These are phyloP conservation scores for Triplophysa yarkandensis DNA, from an alignment of 2,797 vertebrate genomes.

Conservation along the genomic window DNA sequence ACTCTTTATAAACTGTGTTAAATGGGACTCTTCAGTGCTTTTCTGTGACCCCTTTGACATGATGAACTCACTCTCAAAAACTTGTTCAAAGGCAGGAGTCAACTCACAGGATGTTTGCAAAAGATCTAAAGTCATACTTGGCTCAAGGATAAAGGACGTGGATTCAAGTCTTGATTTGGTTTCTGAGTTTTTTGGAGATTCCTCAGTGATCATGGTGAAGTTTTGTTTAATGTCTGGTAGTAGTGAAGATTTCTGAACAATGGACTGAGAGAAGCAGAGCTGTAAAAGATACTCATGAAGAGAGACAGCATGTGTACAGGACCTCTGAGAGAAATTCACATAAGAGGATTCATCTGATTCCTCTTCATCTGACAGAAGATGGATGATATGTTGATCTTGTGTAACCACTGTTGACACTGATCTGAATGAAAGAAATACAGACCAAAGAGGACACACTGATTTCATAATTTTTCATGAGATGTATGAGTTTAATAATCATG, in stretches of 20 bases:
- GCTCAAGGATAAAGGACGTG: constrained; percentile 73
- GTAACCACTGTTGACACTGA: constrained; percentile 46
- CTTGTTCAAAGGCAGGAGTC: background rate
- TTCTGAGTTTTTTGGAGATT: constrained; percentile 1
- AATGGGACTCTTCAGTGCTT: constrained; percentile 32
- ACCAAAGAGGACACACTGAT: too few relatives aligned
- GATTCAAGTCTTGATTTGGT: background rate
- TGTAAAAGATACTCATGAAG: constrained; percentile 82
- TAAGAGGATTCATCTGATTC: constrained; percentile 72
- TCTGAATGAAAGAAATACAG: constrained; percentile 54
- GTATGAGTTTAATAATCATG: too few relatives aligned
- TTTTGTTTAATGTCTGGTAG: constrained; percentile 50
- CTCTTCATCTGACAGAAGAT: constrained; percentile 78
- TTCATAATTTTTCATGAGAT: too few relatives aligned
- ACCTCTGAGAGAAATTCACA: constrained; percentile 72
- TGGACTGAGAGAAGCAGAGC: constrained; percentile 74
- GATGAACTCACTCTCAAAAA: background rate
- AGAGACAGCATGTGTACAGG: constrained; percentile 76
- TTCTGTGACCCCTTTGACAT: background rate
- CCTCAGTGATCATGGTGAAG: constrained; percentile 54
- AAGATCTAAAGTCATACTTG: constrained; percentile 81
- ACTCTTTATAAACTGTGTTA: constrained; percentile 2
- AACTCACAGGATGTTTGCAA: constrained; percentile 54
- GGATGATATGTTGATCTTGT: constrained; percentile 71
- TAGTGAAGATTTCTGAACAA: constrained; percentile 53